phyloP scores from a whole-genome alignment of 92 coral and sea anemone genomes.

The Porites evermanni region DNA sequence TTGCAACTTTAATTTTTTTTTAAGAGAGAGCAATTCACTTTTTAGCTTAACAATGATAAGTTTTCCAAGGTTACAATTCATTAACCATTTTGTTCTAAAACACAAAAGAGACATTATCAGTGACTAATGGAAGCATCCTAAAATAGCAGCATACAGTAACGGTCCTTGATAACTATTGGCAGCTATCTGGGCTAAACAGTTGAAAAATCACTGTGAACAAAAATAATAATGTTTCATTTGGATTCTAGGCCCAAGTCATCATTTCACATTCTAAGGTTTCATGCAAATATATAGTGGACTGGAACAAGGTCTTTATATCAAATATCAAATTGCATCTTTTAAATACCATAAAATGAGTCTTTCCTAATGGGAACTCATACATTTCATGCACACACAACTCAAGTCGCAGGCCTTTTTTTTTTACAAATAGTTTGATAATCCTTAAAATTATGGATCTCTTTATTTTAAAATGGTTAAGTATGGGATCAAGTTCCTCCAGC shows the following conservation, averaged over 20 bases:
- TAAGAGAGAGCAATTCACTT: background rate
- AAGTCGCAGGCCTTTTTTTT: too few species aligned
- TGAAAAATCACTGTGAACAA: background rate
- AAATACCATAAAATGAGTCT: too few species aligned
- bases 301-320: too few species aligned
- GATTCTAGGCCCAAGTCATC: background rate
- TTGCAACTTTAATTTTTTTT: background rate
- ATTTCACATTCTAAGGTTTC: background rate
- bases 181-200: background rate
- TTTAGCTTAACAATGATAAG: background rate
- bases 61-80: background rate
- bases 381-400: too few species aligned
- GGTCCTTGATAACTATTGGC: background rate
- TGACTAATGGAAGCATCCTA: background rate
- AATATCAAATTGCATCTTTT: too few species aligned
- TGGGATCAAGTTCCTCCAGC: too few species aligned
- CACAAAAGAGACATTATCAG: background rate
- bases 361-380: too few species aligned
- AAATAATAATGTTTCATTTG: background rate
- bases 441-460: too few species aligned
- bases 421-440: too few species aligned
- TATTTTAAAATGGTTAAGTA: too few species aligned
- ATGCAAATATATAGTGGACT: background rate
- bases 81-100: slow-evolving; percentile 3
- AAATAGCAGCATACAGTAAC: background rate